Percentiles rank a stretch among this genome's conserved stretches.
These are phyloP conservation scores for Tetrao urogallus DNA, from an alignment of 2,113 vertebrate species.

Conservation along the genomic window DNA sequence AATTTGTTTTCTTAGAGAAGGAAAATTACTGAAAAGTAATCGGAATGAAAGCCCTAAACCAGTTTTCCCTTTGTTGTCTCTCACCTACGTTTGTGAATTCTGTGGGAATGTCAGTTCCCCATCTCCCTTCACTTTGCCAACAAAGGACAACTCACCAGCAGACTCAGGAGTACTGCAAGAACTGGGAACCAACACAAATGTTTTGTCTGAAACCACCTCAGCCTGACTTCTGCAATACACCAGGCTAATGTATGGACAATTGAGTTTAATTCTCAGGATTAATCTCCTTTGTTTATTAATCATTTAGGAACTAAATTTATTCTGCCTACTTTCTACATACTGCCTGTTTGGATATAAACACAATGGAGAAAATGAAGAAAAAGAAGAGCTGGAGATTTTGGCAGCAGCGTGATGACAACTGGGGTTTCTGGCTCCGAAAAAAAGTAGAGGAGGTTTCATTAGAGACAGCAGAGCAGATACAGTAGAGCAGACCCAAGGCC, in stretches of 20 bases:
- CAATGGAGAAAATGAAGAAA: not conserved
- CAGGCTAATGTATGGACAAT: not conserved
- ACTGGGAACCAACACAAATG: not conserved
- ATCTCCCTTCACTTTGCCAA: not conserved
- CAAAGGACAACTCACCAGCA: not conserved
- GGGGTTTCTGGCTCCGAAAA: conserved; percentile 13
- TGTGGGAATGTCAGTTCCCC: not conserved
- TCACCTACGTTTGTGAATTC: not conserved
- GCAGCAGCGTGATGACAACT: not conserved
- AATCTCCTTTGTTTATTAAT: not conserved
- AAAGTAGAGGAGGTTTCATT: conserved; percentile 13
- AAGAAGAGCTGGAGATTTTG: conserved; percentile 22
- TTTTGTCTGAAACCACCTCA: not conserved
- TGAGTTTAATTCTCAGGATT: not conserved
- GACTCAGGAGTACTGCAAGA: not conserved
- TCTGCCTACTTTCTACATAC: not conserved
- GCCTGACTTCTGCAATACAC: not conserved
- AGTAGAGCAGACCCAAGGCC: not conserved
- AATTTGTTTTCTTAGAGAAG: not conserved
- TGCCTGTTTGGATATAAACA: not conserved
- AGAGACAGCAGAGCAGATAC: not conserved
- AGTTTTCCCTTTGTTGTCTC: not conserved
- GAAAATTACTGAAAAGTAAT: not conserved
- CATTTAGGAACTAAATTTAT: not conserved
- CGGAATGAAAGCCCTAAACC: not conserved